Evolutionary conservation across 2,888 invertebrate species (phyloP).

Genomic region (Dolomedes plantarius): DNA sequence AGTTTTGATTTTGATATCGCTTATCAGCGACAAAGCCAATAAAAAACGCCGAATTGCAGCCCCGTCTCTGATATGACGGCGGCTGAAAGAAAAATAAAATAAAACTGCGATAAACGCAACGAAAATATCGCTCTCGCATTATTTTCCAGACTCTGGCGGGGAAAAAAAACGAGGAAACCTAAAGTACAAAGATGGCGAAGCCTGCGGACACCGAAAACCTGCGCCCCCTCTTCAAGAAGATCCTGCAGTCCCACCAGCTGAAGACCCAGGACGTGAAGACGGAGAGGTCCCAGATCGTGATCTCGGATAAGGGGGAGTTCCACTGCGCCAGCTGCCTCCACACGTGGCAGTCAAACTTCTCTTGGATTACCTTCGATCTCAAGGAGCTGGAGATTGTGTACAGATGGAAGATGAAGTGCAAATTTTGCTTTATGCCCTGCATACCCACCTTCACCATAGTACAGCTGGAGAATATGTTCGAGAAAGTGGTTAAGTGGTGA

Average conservation of each 20-base stretch:
- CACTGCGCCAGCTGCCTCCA: neutral
- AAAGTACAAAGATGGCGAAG: neutral
- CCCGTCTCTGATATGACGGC: too few relatives aligned
- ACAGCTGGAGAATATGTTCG: constrained; percentile 17
- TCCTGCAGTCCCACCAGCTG: constrained; percentile 26
- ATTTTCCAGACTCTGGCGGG: too few relatives aligned
- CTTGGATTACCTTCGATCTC: constrained; percentile 29
- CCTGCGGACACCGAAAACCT: neutral
- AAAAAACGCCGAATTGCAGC: too few relatives aligned
- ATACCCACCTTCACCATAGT: neutral
- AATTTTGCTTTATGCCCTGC: neutral
- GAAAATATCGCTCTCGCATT: too few relatives aligned
- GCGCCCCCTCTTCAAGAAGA: constrained; percentile 1
- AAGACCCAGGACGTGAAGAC: neutral
- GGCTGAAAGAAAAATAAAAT: too few relatives aligned
- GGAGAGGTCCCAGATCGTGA: neutral
- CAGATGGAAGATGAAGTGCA: constrained; percentile 55
- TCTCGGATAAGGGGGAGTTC: constrained; percentile 13
- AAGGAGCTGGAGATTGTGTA: neutral
- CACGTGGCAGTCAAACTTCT: constrained; percentile 11
- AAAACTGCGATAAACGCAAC: too few relatives aligned
- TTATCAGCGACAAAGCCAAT: too few relatives aligned
- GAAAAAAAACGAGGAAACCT: too few relatives aligned
- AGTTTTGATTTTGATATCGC: too few relatives aligned
- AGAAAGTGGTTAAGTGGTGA: too few relatives aligned